Evolutionary conservation across 2,797 vertebrate species (phyloP), one percentile per base, ranked within the genome.

Genomic region (Tenualosa thibaudeaui): DNA sequence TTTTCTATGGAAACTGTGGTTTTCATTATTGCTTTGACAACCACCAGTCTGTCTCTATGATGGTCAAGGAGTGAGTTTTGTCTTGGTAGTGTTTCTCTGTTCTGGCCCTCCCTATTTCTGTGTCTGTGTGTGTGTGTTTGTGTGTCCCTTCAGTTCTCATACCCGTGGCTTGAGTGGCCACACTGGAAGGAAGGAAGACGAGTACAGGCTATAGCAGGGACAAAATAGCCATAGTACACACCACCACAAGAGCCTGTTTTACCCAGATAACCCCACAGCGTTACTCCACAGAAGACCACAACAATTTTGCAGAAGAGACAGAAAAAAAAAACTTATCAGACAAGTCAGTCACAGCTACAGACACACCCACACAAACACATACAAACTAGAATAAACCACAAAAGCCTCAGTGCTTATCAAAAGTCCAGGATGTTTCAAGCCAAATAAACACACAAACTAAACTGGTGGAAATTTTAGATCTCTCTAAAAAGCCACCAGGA

Each of bases 21-120:
- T 81, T 53, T 58, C 68, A 50, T 62, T 26, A 17, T 71, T 83
- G 71, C 50, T 83, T 85, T 88, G 54, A 75, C 19, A 24, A 81
- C 83, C 50, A n/a, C 4, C 24, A 60, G 24, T 43, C 40, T 8
- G 43, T 88, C 22, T 54, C 83, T 24, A 82, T 13, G 75, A 56
- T 40, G 15, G 37, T 50, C 49, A 24, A 51, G 84, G 49, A 50
- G 12, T 40, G 31, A n/a, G 81, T 56, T 31, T 62, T 62, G 82
- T 83, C 37, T 56, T 12, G 7, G 37, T 43, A 15, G 71, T 10
- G 40, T 10, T 78, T 40, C 71, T 43, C 71, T 75, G 68, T 40
- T 71, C 17, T 40, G 1, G n/a, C n/a, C 24, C 51, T 43, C 53
- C n/a, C 43, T 8, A 49, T 51, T 51, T 51, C 50, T 51, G 50